Percentiles rank a stretch among this genome's conserved stretches.
Evolutionary conservation across 2,888 invertebrate species (phyloP).

Genomic region (Patella pellucida): DNA sequence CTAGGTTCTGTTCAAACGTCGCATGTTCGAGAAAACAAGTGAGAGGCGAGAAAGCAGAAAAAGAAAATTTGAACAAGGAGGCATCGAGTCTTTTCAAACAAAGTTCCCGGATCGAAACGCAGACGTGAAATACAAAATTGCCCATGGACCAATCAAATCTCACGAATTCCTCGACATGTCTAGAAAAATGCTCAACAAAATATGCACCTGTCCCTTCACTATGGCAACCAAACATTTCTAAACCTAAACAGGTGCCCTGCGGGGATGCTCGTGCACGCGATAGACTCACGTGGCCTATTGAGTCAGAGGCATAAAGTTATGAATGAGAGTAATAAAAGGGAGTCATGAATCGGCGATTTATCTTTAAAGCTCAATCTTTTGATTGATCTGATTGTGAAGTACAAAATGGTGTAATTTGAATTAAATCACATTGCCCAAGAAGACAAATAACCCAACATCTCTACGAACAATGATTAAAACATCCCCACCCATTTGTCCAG

Average conservation of each 20-base stretch:
- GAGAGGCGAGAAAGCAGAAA: too few relatives aligned
- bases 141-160: not conserved
- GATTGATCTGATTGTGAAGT: not conserved
- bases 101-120: not conserved
- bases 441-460: too few relatives aligned
- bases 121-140: not conserved
- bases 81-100: conserved; percentile 11
- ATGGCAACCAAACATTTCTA: conserved; percentile 6
- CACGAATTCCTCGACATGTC: conserved; percentile 7
- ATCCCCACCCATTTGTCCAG: too few relatives aligned
- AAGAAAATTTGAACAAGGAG: not conserved
- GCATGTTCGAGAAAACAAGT: too few relatives aligned
- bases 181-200: conserved; percentile 2
- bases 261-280: conserved; percentile 10
- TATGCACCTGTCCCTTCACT: conserved; percentile 9
- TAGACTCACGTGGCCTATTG: not conserved
- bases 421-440: not conserved
- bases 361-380: not conserved
- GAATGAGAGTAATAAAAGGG: conserved; percentile 1
- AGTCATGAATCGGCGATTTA: not conserved
- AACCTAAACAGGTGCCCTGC: conserved; percentile 6
- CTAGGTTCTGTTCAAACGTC: too few relatives aligned
- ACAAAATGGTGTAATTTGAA: not conserved
- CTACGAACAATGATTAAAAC: too few relatives aligned
- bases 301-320: conserved; percentile 1